Evolutionary conservation across 2,888 invertebrate genomes (phyloP).

Genomic region (Stenurella melanura): DNA sequence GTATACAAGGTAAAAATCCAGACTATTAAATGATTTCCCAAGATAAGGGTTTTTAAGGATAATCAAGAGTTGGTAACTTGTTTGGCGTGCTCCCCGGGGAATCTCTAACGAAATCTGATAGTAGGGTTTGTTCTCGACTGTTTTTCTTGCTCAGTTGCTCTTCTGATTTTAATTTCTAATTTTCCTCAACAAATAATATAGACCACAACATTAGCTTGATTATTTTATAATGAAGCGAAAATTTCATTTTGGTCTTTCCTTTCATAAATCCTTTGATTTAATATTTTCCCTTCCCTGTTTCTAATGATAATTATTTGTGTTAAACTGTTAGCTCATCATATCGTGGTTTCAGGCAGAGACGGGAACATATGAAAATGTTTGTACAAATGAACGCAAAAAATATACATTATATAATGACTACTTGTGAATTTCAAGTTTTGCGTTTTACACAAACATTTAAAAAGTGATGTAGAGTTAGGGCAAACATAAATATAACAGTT

Average conservation of each 20-base stretch:
- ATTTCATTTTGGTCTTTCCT: constrained; percentile 22
- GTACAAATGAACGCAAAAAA: too few relatives aligned
- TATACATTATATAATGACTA: too few relatives aligned
- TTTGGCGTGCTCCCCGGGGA: constrained; percentile 58
- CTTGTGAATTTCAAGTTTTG: too few relatives aligned
- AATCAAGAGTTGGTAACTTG: constrained; percentile 66
- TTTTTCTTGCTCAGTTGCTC: constrained; percentile 61
- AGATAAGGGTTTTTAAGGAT: constrained; percentile 65
- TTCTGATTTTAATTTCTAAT: constrained; percentile 65
- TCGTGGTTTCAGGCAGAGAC: not conserved
- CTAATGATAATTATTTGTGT: not conserved
- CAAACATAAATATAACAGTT: too few relatives aligned
- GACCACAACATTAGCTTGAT: constrained; percentile 63
- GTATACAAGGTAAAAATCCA: constrained; percentile 49
- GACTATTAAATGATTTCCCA: constrained; percentile 65
- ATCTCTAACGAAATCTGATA: constrained; percentile 59
- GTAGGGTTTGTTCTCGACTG: constrained; percentile 51
- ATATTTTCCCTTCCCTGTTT: constrained; percentile 12
- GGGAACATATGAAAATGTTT: not conserved
- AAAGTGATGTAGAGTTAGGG: too few relatives aligned
- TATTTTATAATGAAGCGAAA: constrained; percentile 61
- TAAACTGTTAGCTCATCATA: constrained; percentile 1
- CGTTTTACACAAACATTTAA: too few relatives aligned
- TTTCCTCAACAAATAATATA: constrained; percentile 57
- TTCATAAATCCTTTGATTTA: constrained; percentile 26